These are phyloP conservation scores for Oscheius sp. DNA, from an alignment of 2,888 invertebrate genomes.

Conservation along the genomic window DNA sequence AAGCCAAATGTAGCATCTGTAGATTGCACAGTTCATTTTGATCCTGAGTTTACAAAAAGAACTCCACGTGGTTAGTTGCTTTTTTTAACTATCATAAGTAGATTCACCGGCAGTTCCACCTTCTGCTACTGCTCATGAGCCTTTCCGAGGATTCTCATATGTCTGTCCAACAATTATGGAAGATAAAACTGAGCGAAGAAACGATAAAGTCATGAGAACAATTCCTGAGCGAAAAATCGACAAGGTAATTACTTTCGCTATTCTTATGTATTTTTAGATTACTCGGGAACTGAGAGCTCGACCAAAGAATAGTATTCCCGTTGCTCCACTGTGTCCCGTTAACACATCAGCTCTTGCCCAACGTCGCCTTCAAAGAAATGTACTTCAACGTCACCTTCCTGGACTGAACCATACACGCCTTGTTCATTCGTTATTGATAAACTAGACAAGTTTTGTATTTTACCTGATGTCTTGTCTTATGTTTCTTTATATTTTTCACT, in stretches of 20 bases:
- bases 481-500: too few species aligned
- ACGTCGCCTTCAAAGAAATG: conserved; percentile 76
- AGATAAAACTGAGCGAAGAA: conserved; percentile 9
- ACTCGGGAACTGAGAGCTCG: conserved; percentile 82
- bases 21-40: conserved; percentile 93
- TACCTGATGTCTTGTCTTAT: too few species aligned
- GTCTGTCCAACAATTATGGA: conserved; percentile 89
- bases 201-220: conserved; percentile 28
- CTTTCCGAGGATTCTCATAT: conserved; percentile 97
- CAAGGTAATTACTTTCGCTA: too few species aligned
- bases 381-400: neutral
- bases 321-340: conserved; percentile 74
- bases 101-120: conserved; percentile 98
- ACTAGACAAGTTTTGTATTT: too few species aligned
- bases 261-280: conserved; percentile 74
- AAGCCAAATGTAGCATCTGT: conserved; percentile 92
- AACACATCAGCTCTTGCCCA: conserved; percentile 91
- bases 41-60: conserved; percentile 95
- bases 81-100: conserved; percentile 61
- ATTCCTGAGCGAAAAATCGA: too few species aligned
- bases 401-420: too few species aligned
- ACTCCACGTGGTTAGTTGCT: conserved; percentile 81
- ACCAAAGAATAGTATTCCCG: conserved; percentile 80
- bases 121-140: conserved; percentile 95
- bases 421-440: too few species aligned